Evolutionary conservation across 2,888 invertebrate species (phyloP), one percentile per base, ranked within the genome.

Genomic region (Cantharis rustica): DNA sequence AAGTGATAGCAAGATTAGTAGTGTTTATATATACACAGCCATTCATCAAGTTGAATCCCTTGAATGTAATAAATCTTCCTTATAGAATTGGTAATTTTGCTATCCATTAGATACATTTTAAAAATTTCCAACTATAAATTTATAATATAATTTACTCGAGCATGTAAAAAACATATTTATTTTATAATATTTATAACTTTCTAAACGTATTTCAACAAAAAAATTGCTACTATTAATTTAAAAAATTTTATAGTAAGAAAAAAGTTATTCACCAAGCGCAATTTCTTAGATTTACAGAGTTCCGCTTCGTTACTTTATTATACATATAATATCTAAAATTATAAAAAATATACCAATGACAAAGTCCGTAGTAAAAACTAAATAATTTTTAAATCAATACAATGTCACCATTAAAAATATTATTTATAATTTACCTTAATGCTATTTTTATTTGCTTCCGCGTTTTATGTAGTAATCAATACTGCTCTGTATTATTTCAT

Each of bases 1-100:
- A 68, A 63, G 62, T 75, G 68, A 64, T 68, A 71, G 16, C 71
- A 61, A 68, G 68, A 75, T 71, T 75, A 66, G 64, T 66, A n/a
- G 64, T 66, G 64, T 66, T 66, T 66, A 66, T 66, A 20, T 66
- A 66, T 66, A 66, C 23, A 66, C 64, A 66, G 16, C 64, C 64
- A 66, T 66, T 66, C 64, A 66, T 66, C 64, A 66, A 20, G 20
- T 66, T 66, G 64, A 20, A 20, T 66, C 23, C 64, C 64, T 47
- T 47, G 47, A 66, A 66, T 23, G 20, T 66, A 66, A 66, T 66
- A 66, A 66, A 66, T 66, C 64, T 66, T 66, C 17, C 23, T 66
- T 66, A 20, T 20, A 66, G 23, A 23, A 63, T 63, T 17, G 23
- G 20, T 66, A 66, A 66, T 66, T 66, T 66, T 66, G 17, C 64